A percentile compares a stretch with the other conserved stretches of the same genome.
Evolutionary conservation across 2,113 vertebrate species (phyloP).

Genomic region (Microcebus murinus): DNA sequence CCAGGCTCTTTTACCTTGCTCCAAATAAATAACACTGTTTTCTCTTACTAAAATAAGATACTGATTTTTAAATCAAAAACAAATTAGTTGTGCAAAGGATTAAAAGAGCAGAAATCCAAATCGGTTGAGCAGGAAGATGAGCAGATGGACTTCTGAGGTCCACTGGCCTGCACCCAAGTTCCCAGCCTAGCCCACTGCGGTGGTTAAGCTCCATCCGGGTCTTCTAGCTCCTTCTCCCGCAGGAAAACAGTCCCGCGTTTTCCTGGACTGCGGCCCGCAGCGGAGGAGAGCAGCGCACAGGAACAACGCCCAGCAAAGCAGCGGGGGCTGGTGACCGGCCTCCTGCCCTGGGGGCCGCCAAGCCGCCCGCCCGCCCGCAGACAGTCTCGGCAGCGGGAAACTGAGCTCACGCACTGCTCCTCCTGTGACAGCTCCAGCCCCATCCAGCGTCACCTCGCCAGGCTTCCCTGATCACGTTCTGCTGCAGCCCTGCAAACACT

Average conservation of each 20-base stretch:
- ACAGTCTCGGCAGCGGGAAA: neutral
- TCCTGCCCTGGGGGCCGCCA: neutral
- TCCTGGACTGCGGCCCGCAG: neutral
- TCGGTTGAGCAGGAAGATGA: neutral
- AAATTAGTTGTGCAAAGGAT: neutral
- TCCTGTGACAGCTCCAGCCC: fast-evolving
- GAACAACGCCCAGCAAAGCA: fast-evolving
- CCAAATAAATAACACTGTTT: neutral
- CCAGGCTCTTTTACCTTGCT: neutral
- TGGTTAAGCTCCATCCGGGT: too few relatives aligned
- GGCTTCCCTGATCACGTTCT: fast-evolving
- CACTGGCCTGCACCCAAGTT: neutral
- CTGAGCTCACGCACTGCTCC: fast-evolving
- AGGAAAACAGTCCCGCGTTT: too few relatives aligned
- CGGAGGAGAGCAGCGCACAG: too few relatives aligned
- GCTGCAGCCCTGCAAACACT: neutral
- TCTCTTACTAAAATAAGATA: constrained; percentile 33
- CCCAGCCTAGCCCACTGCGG: neutral
- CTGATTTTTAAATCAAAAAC: constrained; percentile 25
- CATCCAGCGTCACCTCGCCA: neutral
- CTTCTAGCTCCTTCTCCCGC: neutral
- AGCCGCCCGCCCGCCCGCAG: neutral
- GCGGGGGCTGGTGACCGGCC: neutral
- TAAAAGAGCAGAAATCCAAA: neutral
- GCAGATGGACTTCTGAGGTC: neutral